phyloP scores from a whole-genome alignment of 2,113 vertebrate genomes.

The Rhinolophus sinicus region DNA sequence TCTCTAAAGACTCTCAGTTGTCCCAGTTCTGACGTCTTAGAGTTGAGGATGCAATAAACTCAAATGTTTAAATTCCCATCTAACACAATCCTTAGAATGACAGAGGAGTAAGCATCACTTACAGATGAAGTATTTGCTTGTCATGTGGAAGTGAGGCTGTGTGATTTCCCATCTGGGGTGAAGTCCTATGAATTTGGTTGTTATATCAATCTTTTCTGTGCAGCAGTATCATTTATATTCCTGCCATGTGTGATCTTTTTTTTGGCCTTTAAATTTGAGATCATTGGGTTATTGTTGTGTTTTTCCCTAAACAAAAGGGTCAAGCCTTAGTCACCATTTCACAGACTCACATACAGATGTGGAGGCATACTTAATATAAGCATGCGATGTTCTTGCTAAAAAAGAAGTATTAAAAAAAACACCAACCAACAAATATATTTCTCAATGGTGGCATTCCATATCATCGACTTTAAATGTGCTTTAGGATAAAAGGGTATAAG shows the following conservation, averaged over 20 bases:
- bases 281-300: background rate
- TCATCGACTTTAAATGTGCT: background rate
- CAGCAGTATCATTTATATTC: conserved; percentile 5
- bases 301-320: background rate
- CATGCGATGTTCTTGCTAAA: background rate
- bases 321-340: background rate
- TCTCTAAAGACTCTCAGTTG: background rate
- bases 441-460: background rate
- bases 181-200: background rate
- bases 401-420: background rate
- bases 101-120: background rate
- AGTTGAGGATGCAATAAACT: background rate
- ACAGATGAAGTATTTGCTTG: background rate
- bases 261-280: conserved; percentile 15
- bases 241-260: background rate
- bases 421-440: background rate
- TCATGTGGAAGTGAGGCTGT: background rate
- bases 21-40: background rate
- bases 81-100: background rate
- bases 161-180: background rate
- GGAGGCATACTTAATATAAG: background rate
- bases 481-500: background rate
- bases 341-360: background rate
- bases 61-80: background rate
- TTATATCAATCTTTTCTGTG: background rate